Evolutionary conservation across 1,140 invertebrate genomes (phyloP), one percentile per base, ranked within the genome.

Genomic region (Neodiprion fabricii): DNA sequence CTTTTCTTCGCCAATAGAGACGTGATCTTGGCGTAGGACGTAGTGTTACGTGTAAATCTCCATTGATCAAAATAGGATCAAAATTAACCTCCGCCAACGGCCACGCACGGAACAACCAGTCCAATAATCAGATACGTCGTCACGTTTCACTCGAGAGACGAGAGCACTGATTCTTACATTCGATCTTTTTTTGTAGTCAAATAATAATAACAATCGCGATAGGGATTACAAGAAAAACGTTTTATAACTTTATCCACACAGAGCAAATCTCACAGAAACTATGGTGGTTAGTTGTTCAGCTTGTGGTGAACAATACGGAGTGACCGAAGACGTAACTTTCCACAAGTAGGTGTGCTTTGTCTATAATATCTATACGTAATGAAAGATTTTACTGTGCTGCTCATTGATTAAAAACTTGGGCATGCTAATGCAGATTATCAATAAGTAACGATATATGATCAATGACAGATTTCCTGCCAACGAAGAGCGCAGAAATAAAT

Each of bases 281-380:
- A 61, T 61, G 53, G 53, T 61, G 53, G 53, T 61, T 12, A 61
- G 53, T 61, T 61, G 53, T 61, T 61, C 53, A 17, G 53, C 53
- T 61, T 61, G 53, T 17, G 53, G 53, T 61, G 53, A 61, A 17
- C 53, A 61, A 17, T 61, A 61, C 53, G 53, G 53, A 14, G 53
- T 61, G 11, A 61, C 53, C 5, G 53, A 61, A 4, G 53, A 9
- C 53, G 53, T 61, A 9, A 61, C 53, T 61, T 61, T 61, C 9
- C 53, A 61, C 53, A 61, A 11, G 53, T 61, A 17, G n/a, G 53
- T 61, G 11, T 61, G 53, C 53, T 17, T 61, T 17, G 8, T 61
- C 11, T 14, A 12, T 12, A 7, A 9, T 12, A 14, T 14, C 5
- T 14, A 17, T 17, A 61, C 5, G n/a, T 4, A 5, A 61, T 12